Evolutionary conservation across 2,888 invertebrate genomes (phyloP), one percentile per base, ranked within the genome.

Genomic region (Agrochola lota): DNA sequence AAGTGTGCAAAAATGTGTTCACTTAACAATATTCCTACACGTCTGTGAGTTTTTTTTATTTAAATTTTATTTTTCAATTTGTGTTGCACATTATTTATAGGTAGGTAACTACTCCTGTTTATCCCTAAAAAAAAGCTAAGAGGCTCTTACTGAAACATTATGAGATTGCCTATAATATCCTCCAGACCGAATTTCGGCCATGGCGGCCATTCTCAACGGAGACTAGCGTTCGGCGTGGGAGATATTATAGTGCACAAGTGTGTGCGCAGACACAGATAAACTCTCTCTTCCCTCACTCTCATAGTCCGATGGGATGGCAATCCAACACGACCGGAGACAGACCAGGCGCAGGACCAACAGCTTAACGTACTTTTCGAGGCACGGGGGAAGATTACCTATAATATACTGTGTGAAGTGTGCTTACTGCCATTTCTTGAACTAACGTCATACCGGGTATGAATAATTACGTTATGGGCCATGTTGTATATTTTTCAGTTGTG

Each of bases 381-480:
- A 43, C 43, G 43, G 43, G 43, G 43, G 43, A 40, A 43, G n/a
- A n/a, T n/a, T 26, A 64, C 40, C 9, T 17, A 20, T 49, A 6
- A 49, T 4, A 64, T 2, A 8, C 5, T 55, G 52, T 49, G 30
- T 11, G 23, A 52, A 85, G 57, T 74, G 11, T n/a, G 1, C n/a
- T 30, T 81, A 70, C 78, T 85, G 57, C 26, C 2, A 23, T 40
- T n/a, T 64, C 15, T 49, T 71, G 7, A 59, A 2, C 66, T n/a
- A 46, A 1, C 35, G 6, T 57, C n/a, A 69, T 67, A 76, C 55
- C 3, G 75, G 72, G 66, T 78, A 81, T 86, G 83, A 84, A 85
- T 86, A 87, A 86, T 88, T 77, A 77, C 71, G 81, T 83, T 86
- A 83, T 77, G 71, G n/a, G 40, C 59, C 57, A 9, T 60, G 67